Evolutionary conservation across 2,888 invertebrate genomes (phyloP), one percentile per base, ranked within the genome.

Genomic region (Aspidiotus rigidus): DNA sequence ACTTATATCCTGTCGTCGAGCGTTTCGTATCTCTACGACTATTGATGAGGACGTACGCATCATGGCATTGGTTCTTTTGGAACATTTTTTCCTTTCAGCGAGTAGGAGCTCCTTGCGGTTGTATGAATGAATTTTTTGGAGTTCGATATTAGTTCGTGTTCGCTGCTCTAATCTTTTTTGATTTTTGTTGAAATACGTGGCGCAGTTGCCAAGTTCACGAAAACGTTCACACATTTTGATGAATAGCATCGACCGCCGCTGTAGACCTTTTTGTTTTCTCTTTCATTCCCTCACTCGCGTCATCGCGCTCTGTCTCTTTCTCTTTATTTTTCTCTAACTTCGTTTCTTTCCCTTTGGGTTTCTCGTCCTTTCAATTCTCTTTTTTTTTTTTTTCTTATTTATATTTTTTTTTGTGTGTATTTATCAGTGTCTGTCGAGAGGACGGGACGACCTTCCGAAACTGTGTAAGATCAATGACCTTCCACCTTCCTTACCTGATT

Each of bases 401-500:
- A 17, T 57, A 3, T 53, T 3, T 53, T 61, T 11, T 61, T 15
- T 60, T 2, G 1, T 28, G n/a, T 16, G 39, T 62, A 44, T 49
- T n/a, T 62, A n/a, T 61, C 39, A 49, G 17, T 63, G 44, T 63
- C 63, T 53, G 11, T 40, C 2, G 16, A 41, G 16, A 28, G 49
- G 63, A 64, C 59, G 59, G 59, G 59, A 66, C 66, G 66, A 66
- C 66, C 66, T 66, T 66, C 66, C 66, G 59, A 49, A 66, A 66
- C 59, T 66, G 28, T 28, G 56, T 59, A 44, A 59, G 66, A 66
- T 66, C 66, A 66, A 66, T 66, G 66, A 66, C 66, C 66, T 59
- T 66, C 49, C 59, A 59, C 66, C 57, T 59, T 59, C 42, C 66
- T 57, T 59, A 59, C 59, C 66, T 59, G 49, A 59, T 66, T 66